phyloP scores from a whole-genome alignment of 2,797 vertebrate species.

The Phalanger gymnotis region DNA sequence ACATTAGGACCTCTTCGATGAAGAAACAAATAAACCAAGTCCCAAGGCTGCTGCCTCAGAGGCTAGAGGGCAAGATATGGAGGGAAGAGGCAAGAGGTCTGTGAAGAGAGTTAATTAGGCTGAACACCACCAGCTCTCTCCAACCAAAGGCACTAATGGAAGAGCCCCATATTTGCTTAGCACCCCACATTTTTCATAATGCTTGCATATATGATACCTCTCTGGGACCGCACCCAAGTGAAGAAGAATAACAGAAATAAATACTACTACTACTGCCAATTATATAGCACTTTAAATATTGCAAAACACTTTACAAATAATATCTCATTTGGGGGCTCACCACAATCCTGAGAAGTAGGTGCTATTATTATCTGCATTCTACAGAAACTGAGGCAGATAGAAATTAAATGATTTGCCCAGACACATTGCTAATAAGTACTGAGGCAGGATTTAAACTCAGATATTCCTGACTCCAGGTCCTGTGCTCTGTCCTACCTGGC shows the following conservation, averaged over 20 bases:
- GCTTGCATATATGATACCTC: not conserved
- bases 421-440: not conserved
- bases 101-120: not conserved
- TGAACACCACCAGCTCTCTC: not conserved
- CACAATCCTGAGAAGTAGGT: not conserved
- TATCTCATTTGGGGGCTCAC: not conserved
- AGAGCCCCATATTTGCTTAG: not conserved
- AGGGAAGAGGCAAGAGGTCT: not conserved
- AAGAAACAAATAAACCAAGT: not conserved
- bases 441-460: not conserved
- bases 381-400: not conserved
- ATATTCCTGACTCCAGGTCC: not conserved
- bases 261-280: not conserved
- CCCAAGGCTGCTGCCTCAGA: not conserved
- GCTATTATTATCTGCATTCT: not conserved
- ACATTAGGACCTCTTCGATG: not conserved
- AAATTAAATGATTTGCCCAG: not conserved
- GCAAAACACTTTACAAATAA: not conserved
- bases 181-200: not conserved
- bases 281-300: not conserved
- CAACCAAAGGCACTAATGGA: not conserved
- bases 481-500: not conserved
- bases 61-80: not conserved
- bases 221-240: not conserved
- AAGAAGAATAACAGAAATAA: not conserved